Evolutionary conservation across 1,140 invertebrate genomes (phyloP).

Genomic region (Pogonomyrmex barbatus): DNA sequence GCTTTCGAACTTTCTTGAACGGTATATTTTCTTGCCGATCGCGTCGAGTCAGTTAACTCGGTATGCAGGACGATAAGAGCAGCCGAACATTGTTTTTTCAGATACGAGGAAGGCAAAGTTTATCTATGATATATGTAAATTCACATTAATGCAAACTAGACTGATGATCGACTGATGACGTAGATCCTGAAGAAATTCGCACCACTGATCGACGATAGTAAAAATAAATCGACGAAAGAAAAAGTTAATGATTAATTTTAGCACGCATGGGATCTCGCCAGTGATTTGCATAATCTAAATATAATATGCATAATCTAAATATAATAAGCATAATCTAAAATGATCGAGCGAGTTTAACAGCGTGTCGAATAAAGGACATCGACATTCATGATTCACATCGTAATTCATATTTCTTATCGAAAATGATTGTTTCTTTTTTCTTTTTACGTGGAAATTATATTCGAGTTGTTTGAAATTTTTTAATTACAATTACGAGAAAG

Average conservation of each 20-base stretch:
- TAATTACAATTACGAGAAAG: background rate
- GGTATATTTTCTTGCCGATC: background rate
- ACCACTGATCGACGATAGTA: background rate
- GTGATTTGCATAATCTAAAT: slow-evolving; percentile 15
- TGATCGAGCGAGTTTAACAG: background rate
- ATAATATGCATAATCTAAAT: background rate
- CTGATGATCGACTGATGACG: slow-evolving; percentile 24
- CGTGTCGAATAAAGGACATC: slow-evolving; percentile 11
- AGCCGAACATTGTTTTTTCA: slow-evolving; percentile 1
- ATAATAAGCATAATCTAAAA: slow-evolving; percentile 27
- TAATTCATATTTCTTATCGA: background rate
- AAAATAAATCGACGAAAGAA: background rate
- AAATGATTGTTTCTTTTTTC: background rate
- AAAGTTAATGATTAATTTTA: slow-evolving; percentile 35
- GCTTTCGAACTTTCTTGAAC: slow-evolving; percentile 23
- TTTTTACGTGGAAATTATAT: background rate
- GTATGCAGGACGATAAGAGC: slow-evolving; percentile 3
- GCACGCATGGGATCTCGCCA: background rate
- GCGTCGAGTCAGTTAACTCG: background rate
- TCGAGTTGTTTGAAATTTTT: background rate
- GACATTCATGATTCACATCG: background rate
- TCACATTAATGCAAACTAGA: slow-evolving; percentile 1
- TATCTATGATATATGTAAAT: background rate
- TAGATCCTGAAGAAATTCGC: background rate
- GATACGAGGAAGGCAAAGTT: slow-evolving; percentile 40